phyloP scores from a whole-genome alignment of 2,797 vertebrate species.

The Neosilurus hyrtlii region DNA sequence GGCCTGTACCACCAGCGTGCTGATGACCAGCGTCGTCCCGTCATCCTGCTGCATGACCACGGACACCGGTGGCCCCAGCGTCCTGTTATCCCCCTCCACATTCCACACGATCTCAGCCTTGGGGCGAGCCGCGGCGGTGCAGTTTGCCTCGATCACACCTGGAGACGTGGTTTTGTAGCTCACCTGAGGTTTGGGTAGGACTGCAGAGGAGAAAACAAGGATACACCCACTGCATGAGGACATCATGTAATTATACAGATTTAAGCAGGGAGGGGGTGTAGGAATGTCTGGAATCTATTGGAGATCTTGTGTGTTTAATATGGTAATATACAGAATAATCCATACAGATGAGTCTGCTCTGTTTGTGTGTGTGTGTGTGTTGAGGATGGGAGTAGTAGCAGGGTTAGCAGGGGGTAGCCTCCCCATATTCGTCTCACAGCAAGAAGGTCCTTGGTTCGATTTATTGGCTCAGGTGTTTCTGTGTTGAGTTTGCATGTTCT shows the following conservation, averaged over 20 bases:
- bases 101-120: slow-evolving; percentile 78
- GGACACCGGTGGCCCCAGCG: slow-evolving; percentile 67
- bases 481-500: no score
- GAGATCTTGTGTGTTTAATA: slow-evolving; percentile 5
- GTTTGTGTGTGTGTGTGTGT: no score
- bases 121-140: slow-evolving; percentile 71
- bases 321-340: neutral
- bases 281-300: slow-evolving; percentile 5
- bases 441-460: no score
- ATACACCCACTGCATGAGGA: neutral
- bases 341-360: neutral
- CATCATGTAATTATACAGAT: neutral
- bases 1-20: slow-evolving; percentile 70
- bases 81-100: slow-evolving; percentile 76
- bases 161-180: slow-evolving; percentile 74
- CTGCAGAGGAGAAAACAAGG: slow-evolving; percentile 53
- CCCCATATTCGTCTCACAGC: no score
- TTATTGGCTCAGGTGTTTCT: no score
- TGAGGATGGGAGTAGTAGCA: no score
- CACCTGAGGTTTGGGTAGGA: slow-evolving; percentile 79
- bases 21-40: slow-evolving; percentile 75
- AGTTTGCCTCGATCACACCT: slow-evolving; percentile 79
- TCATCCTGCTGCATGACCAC: slow-evolving; percentile 62
- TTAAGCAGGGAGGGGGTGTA: neutral
- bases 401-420: no score